Evolutionary conservation across 2,797 vertebrate species (phyloP).

Genomic region (Arnoldichthys spilopterus): DNA sequence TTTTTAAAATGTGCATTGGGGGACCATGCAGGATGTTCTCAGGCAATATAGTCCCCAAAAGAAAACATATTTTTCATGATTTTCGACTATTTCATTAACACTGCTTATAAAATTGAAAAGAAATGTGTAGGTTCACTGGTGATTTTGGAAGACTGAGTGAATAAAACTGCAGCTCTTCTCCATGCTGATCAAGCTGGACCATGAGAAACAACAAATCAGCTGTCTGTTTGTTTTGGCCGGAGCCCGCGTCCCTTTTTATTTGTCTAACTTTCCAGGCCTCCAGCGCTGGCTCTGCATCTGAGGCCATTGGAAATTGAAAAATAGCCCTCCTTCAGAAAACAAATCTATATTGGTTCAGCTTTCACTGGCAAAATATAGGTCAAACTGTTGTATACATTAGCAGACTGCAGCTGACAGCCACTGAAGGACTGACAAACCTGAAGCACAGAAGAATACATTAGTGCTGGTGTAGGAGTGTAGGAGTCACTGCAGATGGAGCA

Average conservation of each 20-base stretch:
- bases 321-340: slow-evolving; percentile 39
- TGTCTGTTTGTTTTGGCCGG: slow-evolving; percentile 48
- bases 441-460: background rate
- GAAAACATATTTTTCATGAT: too few relatives aligned
- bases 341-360: slow-evolving; percentile 40
- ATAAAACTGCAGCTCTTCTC: slow-evolving; percentile 36
- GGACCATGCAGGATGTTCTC: too few relatives aligned
- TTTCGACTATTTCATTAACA: background rate
- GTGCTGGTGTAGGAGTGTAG: background rate
- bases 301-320: slow-evolving; percentile 38
- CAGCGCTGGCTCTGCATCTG: slow-evolving; percentile 40
- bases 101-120: background rate
- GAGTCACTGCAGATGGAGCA: background rate
- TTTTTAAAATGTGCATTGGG: too few relatives aligned
- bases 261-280: slow-evolving; percentile 40
- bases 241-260: slow-evolving; percentile 23
- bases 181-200: slow-evolving; percentile 25
- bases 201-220: slow-evolving; percentile 38
- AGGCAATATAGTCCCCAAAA: too few relatives aligned
- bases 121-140: background rate
- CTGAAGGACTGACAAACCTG: background rate
- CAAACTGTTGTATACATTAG: slow-evolving; percentile 29
- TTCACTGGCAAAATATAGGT: slow-evolving; percentile 42
- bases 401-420: background rate
- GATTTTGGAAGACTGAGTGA: slow-evolving; percentile 3